phyloP scores from a whole-genome alignment of 2,797 vertebrate species.

The Cercopithecus neglectus region DNA sequence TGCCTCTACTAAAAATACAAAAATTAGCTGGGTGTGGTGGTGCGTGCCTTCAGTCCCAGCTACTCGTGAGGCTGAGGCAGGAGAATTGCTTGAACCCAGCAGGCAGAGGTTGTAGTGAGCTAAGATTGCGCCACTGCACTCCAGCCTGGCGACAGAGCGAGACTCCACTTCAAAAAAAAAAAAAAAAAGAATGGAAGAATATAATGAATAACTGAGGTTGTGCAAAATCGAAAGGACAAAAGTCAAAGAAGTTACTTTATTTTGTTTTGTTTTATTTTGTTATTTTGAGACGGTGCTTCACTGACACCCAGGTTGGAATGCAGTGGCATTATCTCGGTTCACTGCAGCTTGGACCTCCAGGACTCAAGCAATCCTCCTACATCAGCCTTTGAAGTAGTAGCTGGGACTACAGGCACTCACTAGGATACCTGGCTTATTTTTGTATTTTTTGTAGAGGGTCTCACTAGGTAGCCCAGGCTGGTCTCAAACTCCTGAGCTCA shows the following conservation, averaged over 20 bases:
- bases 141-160: too few species aligned
- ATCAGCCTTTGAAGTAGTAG: background rate
- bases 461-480: background rate
- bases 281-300: background rate
- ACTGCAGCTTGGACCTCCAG: background rate
- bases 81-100: too few species aligned
- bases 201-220: background rate
- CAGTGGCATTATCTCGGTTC: background rate
- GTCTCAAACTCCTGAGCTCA: background rate
- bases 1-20: too few species aligned
- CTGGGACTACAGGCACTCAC: background rate
- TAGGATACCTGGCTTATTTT: background rate
- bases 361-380: background rate
- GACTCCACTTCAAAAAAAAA: too few species aligned
- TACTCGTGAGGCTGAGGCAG: too few species aligned
- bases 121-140: too few species aligned
- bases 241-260: background rate
- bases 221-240: background rate
- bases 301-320: background rate
- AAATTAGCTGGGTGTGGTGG: too few species aligned
- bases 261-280: background rate
- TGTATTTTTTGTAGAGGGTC: background rate
- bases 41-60: too few species aligned
- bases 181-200: background rate
- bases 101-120: too few species aligned